These are phyloP conservation scores for Progne subis DNA, from an alignment of 2,113 vertebrate species.

Conservation along the genomic window DNA sequence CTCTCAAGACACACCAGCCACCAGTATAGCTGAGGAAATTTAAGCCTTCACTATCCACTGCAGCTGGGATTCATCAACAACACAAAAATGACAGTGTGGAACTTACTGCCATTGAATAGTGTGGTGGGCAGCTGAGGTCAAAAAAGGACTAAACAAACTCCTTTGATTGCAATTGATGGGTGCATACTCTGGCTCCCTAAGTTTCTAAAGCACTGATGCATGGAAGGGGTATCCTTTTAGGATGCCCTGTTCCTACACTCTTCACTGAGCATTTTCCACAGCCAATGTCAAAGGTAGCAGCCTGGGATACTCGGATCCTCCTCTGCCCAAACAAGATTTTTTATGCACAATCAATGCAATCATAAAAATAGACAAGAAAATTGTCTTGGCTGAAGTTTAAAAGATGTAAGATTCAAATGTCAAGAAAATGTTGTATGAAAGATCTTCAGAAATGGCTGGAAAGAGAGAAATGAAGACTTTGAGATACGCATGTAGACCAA, in stretches of 20 bases:
- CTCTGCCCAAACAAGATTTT: background rate
- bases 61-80: background rate
- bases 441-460: background rate
- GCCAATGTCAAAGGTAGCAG: background rate
- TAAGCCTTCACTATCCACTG: background rate
- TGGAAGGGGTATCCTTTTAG: background rate
- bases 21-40: background rate
- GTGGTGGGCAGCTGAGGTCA: background rate
- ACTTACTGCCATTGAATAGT: background rate
- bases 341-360: background rate
- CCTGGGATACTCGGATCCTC: background rate
- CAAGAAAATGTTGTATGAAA: background rate
- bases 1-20: background rate
- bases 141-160: background rate
- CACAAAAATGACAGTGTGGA: background rate
- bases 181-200: background rate
- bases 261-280: background rate
- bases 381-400: background rate
- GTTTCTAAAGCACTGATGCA: background rate
- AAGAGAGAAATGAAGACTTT: background rate
- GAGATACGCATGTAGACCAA: background rate
- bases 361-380: background rate
- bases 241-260: background rate
- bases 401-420: background rate
- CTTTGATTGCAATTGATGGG: background rate